Percentiles rank a stretch among this genome's conserved stretches.
These are phyloP conservation scores for Phalanger gymnotis DNA, from an alignment of 2,797 vertebrate genomes.

Conservation along the genomic window DNA sequence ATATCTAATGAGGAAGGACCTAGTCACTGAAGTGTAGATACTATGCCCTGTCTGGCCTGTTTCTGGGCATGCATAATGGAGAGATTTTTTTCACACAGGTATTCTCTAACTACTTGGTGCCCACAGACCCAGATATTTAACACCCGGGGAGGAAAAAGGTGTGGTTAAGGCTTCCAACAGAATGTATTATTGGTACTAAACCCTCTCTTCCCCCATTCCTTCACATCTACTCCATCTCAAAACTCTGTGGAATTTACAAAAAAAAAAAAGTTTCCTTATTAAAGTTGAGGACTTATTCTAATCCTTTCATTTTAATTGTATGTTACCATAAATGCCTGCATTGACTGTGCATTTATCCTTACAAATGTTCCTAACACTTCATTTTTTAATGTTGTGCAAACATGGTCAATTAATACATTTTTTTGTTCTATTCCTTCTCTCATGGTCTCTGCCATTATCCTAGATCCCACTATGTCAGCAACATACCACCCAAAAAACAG, in stretches of 20 bases:
- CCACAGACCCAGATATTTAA: background rate
- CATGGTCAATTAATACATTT: background rate
- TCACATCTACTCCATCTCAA: background rate
- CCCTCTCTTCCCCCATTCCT: background rate
- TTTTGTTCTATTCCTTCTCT: constrained; percentile 23
- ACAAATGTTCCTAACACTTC: background rate
- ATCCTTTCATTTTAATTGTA: background rate
- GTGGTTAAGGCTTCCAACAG: background rate
- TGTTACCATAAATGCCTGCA: background rate
- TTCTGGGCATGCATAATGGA: background rate
- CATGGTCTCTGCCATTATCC: background rate
- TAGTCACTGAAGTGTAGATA: background rate
- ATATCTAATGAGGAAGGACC: no score
- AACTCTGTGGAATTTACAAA: background rate
- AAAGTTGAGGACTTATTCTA: background rate
- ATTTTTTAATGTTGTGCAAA: background rate
- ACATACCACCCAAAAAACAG: background rate
- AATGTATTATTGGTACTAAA: background rate
- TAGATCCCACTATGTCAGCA: background rate
- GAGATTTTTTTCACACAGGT: background rate
- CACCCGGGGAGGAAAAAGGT: background rate
- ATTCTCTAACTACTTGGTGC: background rate
- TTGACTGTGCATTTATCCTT: background rate
- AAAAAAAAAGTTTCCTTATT: background rate
- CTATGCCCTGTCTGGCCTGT: background rate